phyloP scores from a whole-genome alignment of 2,113 vertebrate genomes.

The Butorides virescens region DNA sequence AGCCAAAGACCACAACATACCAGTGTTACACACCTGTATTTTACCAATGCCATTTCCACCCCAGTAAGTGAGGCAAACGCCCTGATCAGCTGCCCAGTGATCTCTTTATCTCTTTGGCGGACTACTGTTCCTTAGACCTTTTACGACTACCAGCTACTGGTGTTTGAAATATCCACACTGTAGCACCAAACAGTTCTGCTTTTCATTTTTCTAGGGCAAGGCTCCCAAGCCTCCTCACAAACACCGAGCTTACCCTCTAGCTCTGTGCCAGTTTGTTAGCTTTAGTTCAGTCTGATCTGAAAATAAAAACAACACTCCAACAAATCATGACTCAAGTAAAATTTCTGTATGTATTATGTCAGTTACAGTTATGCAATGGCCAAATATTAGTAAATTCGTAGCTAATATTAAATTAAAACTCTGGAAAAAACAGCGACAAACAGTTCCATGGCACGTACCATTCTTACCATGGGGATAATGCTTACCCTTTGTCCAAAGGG shows the following conservation, averaged over 20 bases:
- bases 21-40: not conserved
- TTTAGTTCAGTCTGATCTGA: slow-evolving; percentile 12
- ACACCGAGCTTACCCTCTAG: not conserved
- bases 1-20: not conserved
- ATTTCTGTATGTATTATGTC: slow-evolving; percentile 22
- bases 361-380: slow-evolving; percentile 65
- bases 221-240: not conserved
- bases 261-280: not conserved
- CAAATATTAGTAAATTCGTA: slow-evolving; percentile 56
- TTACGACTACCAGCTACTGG: not conserved
- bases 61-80: rapidly evolving
- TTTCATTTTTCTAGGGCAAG: not conserved
- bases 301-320: slow-evolving; percentile 54
- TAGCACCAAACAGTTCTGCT: not conserved
- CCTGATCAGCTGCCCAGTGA: not conserved
- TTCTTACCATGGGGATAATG: slow-evolving; percentile 38
- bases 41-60: not conserved
- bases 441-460: slow-evolving; percentile 56
- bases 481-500: slow-evolving; percentile 34
- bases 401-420: slow-evolving; percentile 67
- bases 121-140: not conserved
- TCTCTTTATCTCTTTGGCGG: not conserved
- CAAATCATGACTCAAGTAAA: slow-evolving; percentile 44
- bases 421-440: slow-evolving; percentile 39
- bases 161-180: not conserved